Base-by-base conservation (phyloP, 2,797 vertebrate genomes). In the Oophaga sylvatica region DNA sequence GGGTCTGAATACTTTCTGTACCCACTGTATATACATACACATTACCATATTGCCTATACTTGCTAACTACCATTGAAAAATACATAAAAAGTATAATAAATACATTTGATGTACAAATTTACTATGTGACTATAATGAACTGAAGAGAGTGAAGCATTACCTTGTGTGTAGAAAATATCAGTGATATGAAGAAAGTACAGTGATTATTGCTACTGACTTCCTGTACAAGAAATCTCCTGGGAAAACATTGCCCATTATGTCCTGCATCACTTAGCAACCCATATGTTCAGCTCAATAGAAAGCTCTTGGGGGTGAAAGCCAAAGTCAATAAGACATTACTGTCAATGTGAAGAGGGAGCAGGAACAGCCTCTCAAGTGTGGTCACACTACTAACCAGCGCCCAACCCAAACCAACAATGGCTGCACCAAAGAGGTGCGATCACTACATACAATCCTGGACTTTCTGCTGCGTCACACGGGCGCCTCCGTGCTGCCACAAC, bases 221-320 rank as follows among this genome's bases (percentile, higher is more conserved):
- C 75, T 80, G 87, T 59, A 45, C 1, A 84, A 70, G 62, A 84
- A 57, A 26, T 45, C 80, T 88, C 31, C 90, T 88, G 83, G 85
- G 86, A 89, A 79, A 90, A 88, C 12, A 81, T 20, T 31, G 62
- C 53, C 57, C 63, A 81, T 83, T 84, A 83, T 78, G 68, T 63
- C 29, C 53, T 68, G 77, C 12, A 79, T 86, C 73, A 59, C 87
- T 86, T 78, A 78, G 83, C 84, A 86, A 89, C 83, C 19, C 63
- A 19, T 57, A 82, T 31, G 19, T 48, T 68, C 45, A 35, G 11
- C 59, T 57, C 67, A 73, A 41, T 60, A 22, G 17, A 78, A 63
- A 31, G 65, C 86, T 26, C 60, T 48, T 68, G 53, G 73, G 81
- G 31, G 68, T 59, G 73, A 65, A 77, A 59, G 75, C 87, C 87